Base-by-base conservation (phyloP, 2,797 vertebrate genomes). In the Strix occidentalis region DNA sequence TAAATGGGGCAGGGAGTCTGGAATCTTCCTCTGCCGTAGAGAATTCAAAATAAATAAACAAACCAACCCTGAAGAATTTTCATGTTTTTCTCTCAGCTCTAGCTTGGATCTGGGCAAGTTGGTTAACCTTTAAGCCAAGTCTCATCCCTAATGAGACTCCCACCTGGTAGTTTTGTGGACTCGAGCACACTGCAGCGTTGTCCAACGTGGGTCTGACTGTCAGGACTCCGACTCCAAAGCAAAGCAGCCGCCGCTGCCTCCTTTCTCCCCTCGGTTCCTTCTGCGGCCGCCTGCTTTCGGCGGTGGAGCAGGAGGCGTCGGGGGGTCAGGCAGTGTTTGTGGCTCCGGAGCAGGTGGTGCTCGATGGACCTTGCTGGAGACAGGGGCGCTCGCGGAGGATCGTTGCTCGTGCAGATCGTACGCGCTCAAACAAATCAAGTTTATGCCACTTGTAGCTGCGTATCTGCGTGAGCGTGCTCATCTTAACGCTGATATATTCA, bases 391-490 rank as follows among this genome's bases (percentile, higher is more conserved):
- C 1, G 0, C 10, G 45, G 51, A 87, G 31, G 41, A 19, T 8
- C 3, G 1, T 13, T 28, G 26, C 83, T 58, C 3, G 4, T 53
- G 68, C 68, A 19, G 54, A 1, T 83, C 11, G 1, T 13, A 5
- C 4, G 3, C 0, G 20, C 78, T 76, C 11, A 0, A 2, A 21
- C 9, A 8, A 10, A 17, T 33, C 25, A 0, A 3, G 6, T 56
- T 89, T 10, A 0, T 41, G 45, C 57, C 57, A 2, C 65, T 37
- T 9, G 41, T 5, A 13, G 68, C 68, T 77, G 33, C 1, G 0
- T 4, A 0, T n/a, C 37, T 51, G 48, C 45, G 0, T 4, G 51
- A 31, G 13, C 11, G 0, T 3, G 0, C 51, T 39, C 1, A 1
- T 29, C 4, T 18, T 15, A 4, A 17, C 5, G 0, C 26, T 19